Evolutionary conservation across 2,113 vertebrate genomes (phyloP).

Genomic region (Nanorana parkeri): DNA sequence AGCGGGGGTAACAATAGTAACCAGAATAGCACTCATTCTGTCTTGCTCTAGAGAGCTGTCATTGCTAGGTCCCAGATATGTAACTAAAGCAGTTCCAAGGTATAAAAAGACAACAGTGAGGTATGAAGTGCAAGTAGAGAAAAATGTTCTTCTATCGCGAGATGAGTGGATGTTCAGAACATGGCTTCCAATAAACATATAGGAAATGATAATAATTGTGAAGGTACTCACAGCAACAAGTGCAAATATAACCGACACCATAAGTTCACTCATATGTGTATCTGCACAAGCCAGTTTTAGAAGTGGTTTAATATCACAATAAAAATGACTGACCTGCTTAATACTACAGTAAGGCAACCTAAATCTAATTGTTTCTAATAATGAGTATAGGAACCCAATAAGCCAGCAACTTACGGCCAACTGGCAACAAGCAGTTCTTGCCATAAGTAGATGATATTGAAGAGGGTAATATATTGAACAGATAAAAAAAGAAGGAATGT

Average conservation of each 20-base stretch:
- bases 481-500: constrained; percentile 34
- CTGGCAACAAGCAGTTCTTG: constrained; percentile 48
- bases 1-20: constrained; percentile 48
- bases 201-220: constrained; percentile 34
- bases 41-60: constrained; percentile 40
- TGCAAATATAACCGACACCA: background rate
- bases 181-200: constrained; percentile 32
- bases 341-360: no score
- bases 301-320: constrained; percentile 51
- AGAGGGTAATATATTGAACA: constrained; percentile 55
- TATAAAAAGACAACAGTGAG: constrained; percentile 37
- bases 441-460: constrained; percentile 57
- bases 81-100: constrained; percentile 31
- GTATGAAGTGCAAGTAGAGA: constrained; percentile 49
- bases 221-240: constrained; percentile 28
- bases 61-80: constrained; percentile 42
- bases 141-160: constrained; percentile 31
- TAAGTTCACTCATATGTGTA: constrained; percentile 23
- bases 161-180: constrained; percentile 23
- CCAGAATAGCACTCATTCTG: constrained; percentile 44
- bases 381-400: no score
- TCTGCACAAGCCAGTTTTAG: constrained; percentile 42
- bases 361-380: no score
- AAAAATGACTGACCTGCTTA: constrained; percentile 32
- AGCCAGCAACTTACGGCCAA: no score